phyloP scores from a whole-genome alignment of 1,140 invertebrate species.

The Drosophila sucinea region DNA sequence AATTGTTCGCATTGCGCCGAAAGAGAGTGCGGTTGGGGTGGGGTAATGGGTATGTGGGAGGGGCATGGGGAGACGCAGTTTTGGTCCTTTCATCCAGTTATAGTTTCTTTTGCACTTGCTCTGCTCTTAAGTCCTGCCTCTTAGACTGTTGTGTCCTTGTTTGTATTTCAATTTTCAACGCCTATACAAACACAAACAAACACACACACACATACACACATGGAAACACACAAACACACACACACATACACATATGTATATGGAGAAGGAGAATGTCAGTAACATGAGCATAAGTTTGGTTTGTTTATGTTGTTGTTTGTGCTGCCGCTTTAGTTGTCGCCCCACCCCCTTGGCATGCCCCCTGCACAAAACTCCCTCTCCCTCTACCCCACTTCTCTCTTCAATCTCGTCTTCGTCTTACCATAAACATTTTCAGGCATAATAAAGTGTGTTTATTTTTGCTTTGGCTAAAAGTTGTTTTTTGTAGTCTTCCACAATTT shows the following conservation, averaged over 20 bases:
- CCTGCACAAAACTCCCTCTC: not conserved
- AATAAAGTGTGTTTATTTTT: slow-evolving; percentile 72
- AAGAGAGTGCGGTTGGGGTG: not conserved
- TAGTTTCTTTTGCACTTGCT: not conserved
- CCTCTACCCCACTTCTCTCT: not conserved
- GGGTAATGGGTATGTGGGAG: not conserved
- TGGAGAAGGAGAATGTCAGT: slow-evolving; percentile 26
- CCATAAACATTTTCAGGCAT: slow-evolving; percentile 72
- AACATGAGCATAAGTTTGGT: slow-evolving; percentile 62
- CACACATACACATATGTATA: slow-evolving; percentile 24
- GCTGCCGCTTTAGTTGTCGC: slow-evolving; percentile 18
- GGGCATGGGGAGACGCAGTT: too few relatives aligned
- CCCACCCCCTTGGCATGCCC: not conserved
- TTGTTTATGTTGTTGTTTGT: slow-evolving; percentile 55
- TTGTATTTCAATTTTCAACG: slow-evolving; percentile 76
- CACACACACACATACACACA: slow-evolving; percentile 32
- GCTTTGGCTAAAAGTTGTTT: slow-evolving; percentile 56
- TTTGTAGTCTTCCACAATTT: slow-evolving; percentile 30
- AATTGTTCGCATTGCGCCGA: slow-evolving; percentile 64
- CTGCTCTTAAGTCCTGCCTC: not conserved
- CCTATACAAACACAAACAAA: slow-evolving; percentile 60
- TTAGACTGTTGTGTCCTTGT: slow-evolving; percentile 53
- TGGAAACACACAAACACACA: slow-evolving; percentile 12
- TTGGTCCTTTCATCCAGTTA: slow-evolving; percentile 22
- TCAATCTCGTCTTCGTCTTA: slow-evolving; percentile 24